A percentile compares a stretch with the other conserved stretches of the same genome.
Conservation (phyloP, 2,113 vertebrate species). For the Hyperoodon ampullatus region DNA sequence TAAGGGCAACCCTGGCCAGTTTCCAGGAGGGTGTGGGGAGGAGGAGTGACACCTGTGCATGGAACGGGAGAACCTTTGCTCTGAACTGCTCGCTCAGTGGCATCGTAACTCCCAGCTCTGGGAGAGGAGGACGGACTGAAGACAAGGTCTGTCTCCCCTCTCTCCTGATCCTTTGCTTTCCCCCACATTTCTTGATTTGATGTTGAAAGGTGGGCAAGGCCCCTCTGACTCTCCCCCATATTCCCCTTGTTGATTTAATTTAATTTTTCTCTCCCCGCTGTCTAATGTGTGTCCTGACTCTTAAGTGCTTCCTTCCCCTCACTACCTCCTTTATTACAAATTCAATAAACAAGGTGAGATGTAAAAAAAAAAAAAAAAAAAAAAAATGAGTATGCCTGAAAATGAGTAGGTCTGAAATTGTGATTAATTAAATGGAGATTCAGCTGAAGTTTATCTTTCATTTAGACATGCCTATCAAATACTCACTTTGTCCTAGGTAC, state of each 20-base stretch:
- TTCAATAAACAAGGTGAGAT: conserved; percentile 70
- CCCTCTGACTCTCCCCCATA: neutral
- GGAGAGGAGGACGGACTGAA: neutral
- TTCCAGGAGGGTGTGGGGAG: neutral
- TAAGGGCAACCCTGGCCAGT: neutral
- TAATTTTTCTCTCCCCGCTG: conserved; percentile 56
- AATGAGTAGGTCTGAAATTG: neutral
- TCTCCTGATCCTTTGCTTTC: neutral
- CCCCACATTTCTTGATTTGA: conserved; percentile 48
- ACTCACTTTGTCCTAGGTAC: neutral
- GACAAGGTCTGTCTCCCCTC: neutral
- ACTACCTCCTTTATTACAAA: conserved; percentile 70
- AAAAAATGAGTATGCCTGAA: neutral
- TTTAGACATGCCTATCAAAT: conserved; percentile 12
- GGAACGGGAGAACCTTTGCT: neutral
- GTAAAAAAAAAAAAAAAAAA: too few relatives aligned
- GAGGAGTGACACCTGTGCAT: neutral
- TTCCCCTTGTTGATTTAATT: conserved; percentile 66
- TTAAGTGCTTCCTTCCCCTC: conserved; percentile 10
- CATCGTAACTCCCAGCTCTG: neutral
- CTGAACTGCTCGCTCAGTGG: neutral
- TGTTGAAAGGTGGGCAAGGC: conserved; percentile 58
- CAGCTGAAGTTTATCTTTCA: neutral
- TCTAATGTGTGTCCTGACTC: conserved; percentile 53
- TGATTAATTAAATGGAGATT: neutral